A percentile compares a stretch with the other conserved stretches of the same genome.
These are phyloP conservation scores for Tachypleus tridentatus DNA, from an alignment of 1,140 invertebrate species.

Conservation along the genomic window DNA sequence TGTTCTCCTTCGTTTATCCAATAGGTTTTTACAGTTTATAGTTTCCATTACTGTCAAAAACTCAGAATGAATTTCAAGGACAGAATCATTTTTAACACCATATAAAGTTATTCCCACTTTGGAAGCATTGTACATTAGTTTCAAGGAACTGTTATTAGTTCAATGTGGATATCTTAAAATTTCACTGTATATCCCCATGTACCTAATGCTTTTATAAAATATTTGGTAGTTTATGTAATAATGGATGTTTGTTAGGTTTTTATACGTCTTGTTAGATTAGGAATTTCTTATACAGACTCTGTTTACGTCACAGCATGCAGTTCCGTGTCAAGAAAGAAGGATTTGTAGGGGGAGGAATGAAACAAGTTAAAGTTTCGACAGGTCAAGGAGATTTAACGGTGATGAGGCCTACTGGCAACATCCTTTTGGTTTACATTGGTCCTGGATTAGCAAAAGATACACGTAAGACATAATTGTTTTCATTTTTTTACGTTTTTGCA, in stretches of 20 bases:
- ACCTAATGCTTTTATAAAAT: neutral
- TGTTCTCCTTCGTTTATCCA: no score
- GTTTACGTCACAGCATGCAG: conserved; percentile 32
- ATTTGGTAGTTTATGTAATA: neutral
- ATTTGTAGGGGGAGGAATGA: conserved; percentile 49
- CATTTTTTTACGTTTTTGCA: no score
- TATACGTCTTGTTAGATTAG: neutral
- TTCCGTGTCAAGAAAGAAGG: conserved; percentile 51
- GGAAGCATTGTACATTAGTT: no score
- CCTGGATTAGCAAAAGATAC: conserved; percentile 47
- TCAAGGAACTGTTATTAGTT: no score
- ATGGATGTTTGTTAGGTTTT: conserved; percentile 1
- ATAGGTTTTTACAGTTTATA: no score
- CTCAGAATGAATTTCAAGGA: no score
- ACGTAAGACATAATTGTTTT: conserved; percentile 36
- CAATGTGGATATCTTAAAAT: no score
- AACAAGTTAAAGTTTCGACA: conserved; percentile 43
- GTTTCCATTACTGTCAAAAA: no score
- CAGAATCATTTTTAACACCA: no score
- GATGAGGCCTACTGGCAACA: conserved; percentile 45
- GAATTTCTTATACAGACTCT: conserved; percentile 1
- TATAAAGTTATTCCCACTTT: no score
- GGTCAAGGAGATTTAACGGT: conserved; percentile 34
- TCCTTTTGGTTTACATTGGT: conserved; percentile 47
- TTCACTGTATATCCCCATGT: no score